Evolutionary conservation across 1,140 invertebrate genomes (phyloP).

Genomic region (Zaprionus kolodkinae): DNA sequence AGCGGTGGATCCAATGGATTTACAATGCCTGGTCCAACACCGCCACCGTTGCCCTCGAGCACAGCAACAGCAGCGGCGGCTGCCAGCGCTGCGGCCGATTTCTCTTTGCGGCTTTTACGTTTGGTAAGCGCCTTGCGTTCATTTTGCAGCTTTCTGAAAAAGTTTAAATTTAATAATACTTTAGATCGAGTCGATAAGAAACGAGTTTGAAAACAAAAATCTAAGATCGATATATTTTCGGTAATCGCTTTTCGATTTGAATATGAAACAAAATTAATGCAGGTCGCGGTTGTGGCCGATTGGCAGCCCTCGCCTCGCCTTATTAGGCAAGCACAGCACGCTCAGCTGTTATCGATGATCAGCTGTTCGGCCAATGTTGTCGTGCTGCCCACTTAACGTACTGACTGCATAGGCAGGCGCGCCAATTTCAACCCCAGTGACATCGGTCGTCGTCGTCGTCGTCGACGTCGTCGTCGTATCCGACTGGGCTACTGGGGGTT

Average conservation of each 20-base stretch:
- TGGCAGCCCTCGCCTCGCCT: slow-evolving; percentile 4
- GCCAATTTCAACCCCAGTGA: slow-evolving; percentile 59
- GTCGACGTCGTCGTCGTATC: background rate
- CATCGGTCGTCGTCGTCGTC: background rate
- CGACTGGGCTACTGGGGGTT: slow-evolving; percentile 55
- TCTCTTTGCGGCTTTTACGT: slow-evolving; percentile 82
- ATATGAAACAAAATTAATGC: slow-evolving; percentile 58
- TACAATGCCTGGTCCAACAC: slow-evolving; percentile 48
- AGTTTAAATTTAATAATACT: background rate
- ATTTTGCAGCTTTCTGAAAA: slow-evolving; percentile 71
- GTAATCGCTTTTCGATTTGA: background rate
- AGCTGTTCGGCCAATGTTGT: slow-evolving; percentile 47
- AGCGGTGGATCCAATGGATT: slow-evolving; percentile 76
- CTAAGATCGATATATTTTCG: too few species aligned
- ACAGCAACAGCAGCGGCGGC: slow-evolving; percentile 67
- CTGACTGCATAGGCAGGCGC: slow-evolving; percentile 39
- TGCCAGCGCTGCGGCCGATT: slow-evolving; percentile 69
- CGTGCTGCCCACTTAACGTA: slow-evolving; percentile 52
- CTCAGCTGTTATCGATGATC: slow-evolving; percentile 46
- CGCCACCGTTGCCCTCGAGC: slow-evolving; percentile 59
- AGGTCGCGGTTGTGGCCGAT: slow-evolving; percentile 55
- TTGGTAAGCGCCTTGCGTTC: slow-evolving; percentile 75
- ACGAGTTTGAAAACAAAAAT: too few species aligned
- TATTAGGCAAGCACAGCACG: too few species aligned
- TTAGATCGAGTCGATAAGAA: background rate